These are phyloP conservation scores for Lepus europaeus DNA, from an alignment of 2,113 vertebrate species.

Conservation along the genomic window DNA sequence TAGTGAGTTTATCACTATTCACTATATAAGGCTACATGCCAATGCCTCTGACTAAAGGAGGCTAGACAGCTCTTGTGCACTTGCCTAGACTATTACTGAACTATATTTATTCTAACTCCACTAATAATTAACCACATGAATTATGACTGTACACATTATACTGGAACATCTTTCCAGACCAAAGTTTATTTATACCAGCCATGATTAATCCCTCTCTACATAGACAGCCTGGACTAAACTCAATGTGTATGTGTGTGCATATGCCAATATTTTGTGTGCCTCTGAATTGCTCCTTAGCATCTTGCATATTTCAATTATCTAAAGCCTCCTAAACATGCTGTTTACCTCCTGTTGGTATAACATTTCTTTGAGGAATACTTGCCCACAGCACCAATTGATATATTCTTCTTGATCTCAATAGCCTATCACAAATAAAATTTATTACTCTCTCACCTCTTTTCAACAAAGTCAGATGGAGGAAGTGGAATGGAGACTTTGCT, in stretches of 20 bases:
- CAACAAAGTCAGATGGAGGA: background rate
- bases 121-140: background rate
- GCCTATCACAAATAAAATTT: background rate
- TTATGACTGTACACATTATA: background rate
- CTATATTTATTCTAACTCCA: background rate
- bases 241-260: background rate
- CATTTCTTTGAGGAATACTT: background rate
- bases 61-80: too few relatives aligned
- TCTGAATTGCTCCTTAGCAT: background rate
- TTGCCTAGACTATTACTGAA: background rate
- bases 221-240: background rate
- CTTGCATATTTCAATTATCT: background rate
- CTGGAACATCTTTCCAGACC: background rate
- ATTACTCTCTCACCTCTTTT: background rate
- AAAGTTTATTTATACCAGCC: background rate
- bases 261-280: background rate
- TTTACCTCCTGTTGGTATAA: rapidly evolving
- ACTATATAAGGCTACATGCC: background rate
- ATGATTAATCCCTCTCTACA: background rate
- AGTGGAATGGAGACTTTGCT: background rate
- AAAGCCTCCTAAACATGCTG: background rate
- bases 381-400: background rate
- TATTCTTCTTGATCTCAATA: background rate
- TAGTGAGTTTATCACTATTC: background rate
- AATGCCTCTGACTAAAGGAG: background rate